Evolutionary conservation across 2,797 vertebrate species (phyloP), one percentile per base, ranked within the genome.

Genomic region (Malacoctenus gilli): DNA sequence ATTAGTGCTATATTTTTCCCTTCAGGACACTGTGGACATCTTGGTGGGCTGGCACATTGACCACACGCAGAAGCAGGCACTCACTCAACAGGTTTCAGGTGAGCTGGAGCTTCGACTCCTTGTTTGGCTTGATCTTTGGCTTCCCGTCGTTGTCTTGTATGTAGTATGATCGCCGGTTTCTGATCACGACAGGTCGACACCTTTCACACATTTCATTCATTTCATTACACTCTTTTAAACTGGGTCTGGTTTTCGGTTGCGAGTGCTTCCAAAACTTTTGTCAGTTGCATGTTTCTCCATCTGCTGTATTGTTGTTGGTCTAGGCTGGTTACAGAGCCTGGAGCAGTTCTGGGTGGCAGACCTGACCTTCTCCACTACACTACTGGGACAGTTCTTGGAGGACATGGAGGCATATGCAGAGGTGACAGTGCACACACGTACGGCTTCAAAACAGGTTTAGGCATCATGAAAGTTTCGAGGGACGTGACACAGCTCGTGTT

Each of bases 321-420:
- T 59, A 99, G 97, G 90, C 42, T 99, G 97, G 97, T 84, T 99
- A 69, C 97, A 99, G 89, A 98, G 96, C 82, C 90, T 99, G 87
- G 97, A 99, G 76, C 97, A 97, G 51, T 99, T 99, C 86, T 99
- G 97, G 97, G 97, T 99, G 75, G 97, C 97, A 65, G 97, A 99
- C 85, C 91, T 99, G 75, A 92, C 94, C 44, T 99, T 99, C 90
- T 99, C 97, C 78, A 98, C 96, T 37, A 99, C 97, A 0, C 88
- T 99, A 18, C 85, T 99, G 87, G 97, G 97, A 19, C 97, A 99
- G 80, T 99, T 99, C 89, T 85, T 99, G 64, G 97, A 99, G 82
- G 97, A 99, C 57, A 99, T 99, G 97, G 97, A 99, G 79, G 97
- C 97, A 5, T 99, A 99, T 70, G 97, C 97, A 66, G 97, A 99